Conservation (phyloP, 2,113 vertebrate species). For the Cnemophilus loriae region DNA sequence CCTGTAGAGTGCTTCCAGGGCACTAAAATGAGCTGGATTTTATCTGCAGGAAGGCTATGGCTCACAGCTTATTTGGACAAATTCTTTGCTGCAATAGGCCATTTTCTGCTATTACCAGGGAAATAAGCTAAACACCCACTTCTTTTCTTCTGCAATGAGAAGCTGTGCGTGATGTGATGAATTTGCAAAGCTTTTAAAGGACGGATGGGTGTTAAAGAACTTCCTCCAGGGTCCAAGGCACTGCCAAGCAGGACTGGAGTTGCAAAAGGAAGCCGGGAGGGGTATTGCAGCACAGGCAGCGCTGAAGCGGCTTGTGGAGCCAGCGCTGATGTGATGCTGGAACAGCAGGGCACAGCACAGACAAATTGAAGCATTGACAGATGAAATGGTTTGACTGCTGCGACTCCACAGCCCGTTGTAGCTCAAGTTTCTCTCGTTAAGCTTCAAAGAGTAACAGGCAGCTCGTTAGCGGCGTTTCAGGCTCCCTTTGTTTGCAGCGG, state of each 20-base stretch:
- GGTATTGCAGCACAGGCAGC: not conserved
- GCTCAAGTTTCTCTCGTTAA: not conserved
- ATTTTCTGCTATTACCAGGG: conserved; percentile 18
- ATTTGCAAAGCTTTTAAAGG: conserved; percentile 12
- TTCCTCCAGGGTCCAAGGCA: not conserved
- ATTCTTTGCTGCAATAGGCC: not conserved
- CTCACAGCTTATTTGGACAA: conserved; percentile 28
- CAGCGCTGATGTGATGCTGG: not conserved
- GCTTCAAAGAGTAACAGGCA: not conserved
- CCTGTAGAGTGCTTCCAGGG: not conserved
- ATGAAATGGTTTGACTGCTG: not conserved
- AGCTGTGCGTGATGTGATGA: not conserved
- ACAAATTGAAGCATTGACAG: not conserved
- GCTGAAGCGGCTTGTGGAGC: not conserved
- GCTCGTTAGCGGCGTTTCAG: not conserved
- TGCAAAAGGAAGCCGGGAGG: not conserved
- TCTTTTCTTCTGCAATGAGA: not conserved
- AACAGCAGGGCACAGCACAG: not conserved
- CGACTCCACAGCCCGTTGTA: not conserved
- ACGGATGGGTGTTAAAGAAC: not conserved
- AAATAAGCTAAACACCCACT: not conserved
- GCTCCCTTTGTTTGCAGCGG: not conserved
- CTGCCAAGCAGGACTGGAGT: not conserved
- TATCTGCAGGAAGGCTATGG: not conserved
- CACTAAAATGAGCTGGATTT: not conserved